Evolutionary conservation across 2,888 invertebrate species (phyloP), one percentile per base, ranked within the genome.

Genomic region (Amphipyra tragopoginis): DNA sequence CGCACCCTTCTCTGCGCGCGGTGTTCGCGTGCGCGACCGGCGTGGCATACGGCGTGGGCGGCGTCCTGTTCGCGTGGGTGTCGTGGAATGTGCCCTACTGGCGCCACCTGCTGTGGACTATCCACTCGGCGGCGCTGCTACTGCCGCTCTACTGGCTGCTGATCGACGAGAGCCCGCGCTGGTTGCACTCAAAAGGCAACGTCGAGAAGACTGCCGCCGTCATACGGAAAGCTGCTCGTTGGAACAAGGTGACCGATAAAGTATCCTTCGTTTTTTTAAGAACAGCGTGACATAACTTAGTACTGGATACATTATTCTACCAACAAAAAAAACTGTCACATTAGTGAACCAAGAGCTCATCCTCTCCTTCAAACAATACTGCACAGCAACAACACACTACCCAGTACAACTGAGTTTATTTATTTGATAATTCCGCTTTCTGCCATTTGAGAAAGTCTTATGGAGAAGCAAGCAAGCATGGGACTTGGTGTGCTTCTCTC

Each of bases 151-250:
- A 97, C 86, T 95, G 96, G 81, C 96, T 96, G 95, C 84, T 97
- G 47, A 84, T 97, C 33, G 96, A 97, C 33, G 97, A 97, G 91
- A 97, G 97, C 74, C 94, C 96, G 50, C 95, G 98, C 79, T 98
- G 98, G 98, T 93, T 97, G 56, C 90, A 97, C 53, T 96, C 96
- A 10, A 95, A 96, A 58, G 96, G 96, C 2, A 91, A 95, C 62
- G 89, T 91, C 11, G 90, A 95, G 0, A 93, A 95, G 42, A 96
- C 97, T 0, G 95, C 95, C 54, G 85, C 85, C 3, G 95, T 96
- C 14, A 88, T 97, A 10, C 91, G 93, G 11, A 96, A 94, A 75
- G 96, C 97, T 1, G 96, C 97, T 0, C 90, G 90, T 54, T 94
- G 96, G 64, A 97, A 97, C 77, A 96, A 96, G 80, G 94, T 96